These are phyloP conservation scores for Gorsachius magnificus DNA, from an alignment of 2,797 vertebrate genomes.

Conservation along the genomic window DNA sequence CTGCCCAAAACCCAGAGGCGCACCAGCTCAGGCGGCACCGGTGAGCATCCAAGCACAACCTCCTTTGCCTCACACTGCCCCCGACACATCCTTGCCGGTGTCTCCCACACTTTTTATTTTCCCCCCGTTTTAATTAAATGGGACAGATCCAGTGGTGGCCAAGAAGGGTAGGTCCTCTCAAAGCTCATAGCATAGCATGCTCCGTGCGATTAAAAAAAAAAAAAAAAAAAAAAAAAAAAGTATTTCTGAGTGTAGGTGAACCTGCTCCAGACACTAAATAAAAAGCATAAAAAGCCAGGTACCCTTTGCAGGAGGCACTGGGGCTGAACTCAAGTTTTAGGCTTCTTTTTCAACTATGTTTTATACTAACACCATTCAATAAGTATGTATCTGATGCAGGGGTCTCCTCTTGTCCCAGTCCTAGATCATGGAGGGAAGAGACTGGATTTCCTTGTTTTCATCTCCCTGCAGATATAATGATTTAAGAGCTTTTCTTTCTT, in stretches of 20 bases:
- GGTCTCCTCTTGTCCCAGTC: background rate
- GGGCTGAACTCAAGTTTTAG: background rate
- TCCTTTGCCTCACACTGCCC: background rate
- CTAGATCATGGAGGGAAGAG: accelerated
- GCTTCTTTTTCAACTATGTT: background rate
- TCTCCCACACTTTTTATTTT: background rate
- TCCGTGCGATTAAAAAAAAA: background rate
- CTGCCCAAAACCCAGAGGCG: background rate
- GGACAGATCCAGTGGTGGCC: background rate
- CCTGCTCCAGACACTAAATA: background rate
- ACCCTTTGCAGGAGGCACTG: background rate
- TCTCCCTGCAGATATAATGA: background rate
- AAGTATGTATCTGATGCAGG: background rate
- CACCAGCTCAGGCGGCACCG: background rate
- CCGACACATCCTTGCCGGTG: accelerated
- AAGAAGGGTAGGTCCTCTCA: background rate
- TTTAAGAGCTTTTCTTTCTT: background rate
- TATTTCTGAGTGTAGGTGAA: background rate
- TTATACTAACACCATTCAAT: no score
- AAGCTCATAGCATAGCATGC: background rate
- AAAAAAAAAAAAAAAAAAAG: background rate
- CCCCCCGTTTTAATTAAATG: background rate
- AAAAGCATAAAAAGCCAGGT: background rate
- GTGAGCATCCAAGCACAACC: background rate
- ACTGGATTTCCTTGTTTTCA: background rate